Conservation (phyloP, 2,113 vertebrate species). For the Rattus norvegicus region GRCr8 NC_086024.1:133746001-133746500, state of each 20-base stretch:
- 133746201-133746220: neutral
- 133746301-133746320: neutral
- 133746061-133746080: accelerated
- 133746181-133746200: neutral
- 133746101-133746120: neutral
- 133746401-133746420: neutral
- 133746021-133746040: accelerated
- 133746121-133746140: neutral
- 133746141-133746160: too few relatives aligned
- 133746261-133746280: neutral
- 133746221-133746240: neutral
- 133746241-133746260: neutral
- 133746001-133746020: neutral
- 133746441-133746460: neutral
- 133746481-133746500: neutral
- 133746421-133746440: constrained; percentile 34
- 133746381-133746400: neutral
- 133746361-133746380: too few relatives aligned
- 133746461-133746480: neutral
- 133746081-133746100: accelerated
- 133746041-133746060: neutral
- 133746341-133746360: neutral
- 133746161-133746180: neutral
- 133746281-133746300: neutral
- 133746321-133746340: neutral